Percentiles rank a stretch among this genome's conserved stretches.
Conservation (phyloP, 1,140 invertebrate genomes). For the Zaprionus inermis region DNA sequence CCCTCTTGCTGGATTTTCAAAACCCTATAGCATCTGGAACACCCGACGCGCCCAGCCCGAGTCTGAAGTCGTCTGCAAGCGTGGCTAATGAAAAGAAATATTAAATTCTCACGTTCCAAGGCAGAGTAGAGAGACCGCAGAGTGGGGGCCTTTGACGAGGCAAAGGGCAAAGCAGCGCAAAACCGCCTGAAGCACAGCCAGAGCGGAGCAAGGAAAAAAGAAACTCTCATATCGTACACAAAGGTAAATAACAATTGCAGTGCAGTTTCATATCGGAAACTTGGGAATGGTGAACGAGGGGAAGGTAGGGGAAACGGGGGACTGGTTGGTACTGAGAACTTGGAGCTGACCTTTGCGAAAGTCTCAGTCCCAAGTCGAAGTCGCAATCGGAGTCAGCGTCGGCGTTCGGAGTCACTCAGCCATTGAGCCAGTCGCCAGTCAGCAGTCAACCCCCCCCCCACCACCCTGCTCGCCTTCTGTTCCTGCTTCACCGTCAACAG, state of each 20-base stretch:
- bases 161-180: constrained; percentile 33
- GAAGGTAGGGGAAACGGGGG: neutral
- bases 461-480: neutral
- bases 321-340: constrained; percentile 17
- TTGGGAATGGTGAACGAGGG: neutral
- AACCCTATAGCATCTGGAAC: constrained; percentile 9
- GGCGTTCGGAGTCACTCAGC: constrained; percentile 60
- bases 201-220: constrained; percentile 21
- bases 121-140: constrained; percentile 31
- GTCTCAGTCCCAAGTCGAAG: constrained; percentile 25
- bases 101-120: constrained; percentile 80
- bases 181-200: constrained; percentile 40
- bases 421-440: constrained; percentile 62
- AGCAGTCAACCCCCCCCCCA: constrained; percentile 6
- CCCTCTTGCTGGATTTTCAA: too few species aligned
- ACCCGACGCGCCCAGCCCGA: constrained; percentile 18
- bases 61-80: constrained; percentile 35
- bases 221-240: constrained; percentile 66
- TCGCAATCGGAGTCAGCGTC: constrained; percentile 36
- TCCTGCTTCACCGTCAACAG: constrained; percentile 35
- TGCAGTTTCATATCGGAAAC: constrained; percentile 34
- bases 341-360: constrained; percentile 62
- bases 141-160: constrained; percentile 30
- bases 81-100: constrained; percentile 81
- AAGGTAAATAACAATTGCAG: constrained; percentile 80